A percentile compares a stretch with the other conserved stretches of the same genome.
Evolutionary conservation across 2,113 vertebrate genomes (phyloP).

Genomic region (Spilogale gracilis): DNA sequence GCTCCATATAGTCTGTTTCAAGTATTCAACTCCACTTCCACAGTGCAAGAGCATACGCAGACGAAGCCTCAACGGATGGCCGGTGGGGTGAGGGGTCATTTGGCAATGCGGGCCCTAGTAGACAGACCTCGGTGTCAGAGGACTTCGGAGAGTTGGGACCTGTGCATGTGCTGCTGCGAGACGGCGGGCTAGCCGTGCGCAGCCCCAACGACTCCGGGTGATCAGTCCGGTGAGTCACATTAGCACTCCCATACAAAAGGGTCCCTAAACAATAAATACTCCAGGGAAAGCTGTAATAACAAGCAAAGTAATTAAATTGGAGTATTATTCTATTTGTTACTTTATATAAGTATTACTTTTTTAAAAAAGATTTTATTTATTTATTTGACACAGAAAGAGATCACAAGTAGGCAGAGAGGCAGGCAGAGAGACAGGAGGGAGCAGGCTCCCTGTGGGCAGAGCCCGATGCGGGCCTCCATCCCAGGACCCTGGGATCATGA

Average conservation of each 20-base stretch:
- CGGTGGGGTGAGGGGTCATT: accelerated
- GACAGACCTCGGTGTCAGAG: neutral
- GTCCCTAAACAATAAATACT: neutral
- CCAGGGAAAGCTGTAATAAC: neutral
- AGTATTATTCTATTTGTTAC: neutral
- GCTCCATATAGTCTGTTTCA: neutral
- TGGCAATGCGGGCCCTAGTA: accelerated
- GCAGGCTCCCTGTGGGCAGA: too few relatives aligned
- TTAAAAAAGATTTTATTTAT: neutral
- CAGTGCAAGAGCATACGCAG: neutral
- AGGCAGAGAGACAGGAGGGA: too few relatives aligned
- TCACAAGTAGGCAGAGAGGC: too few relatives aligned
- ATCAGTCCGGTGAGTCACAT: neutral
- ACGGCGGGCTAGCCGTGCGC: neutral
- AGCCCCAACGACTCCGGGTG: neutral
- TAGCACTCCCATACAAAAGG: neutral
- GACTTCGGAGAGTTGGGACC: neutral
- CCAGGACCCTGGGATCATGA: too few relatives aligned
- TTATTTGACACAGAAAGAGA: too few relatives aligned
- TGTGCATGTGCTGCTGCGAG: neutral
- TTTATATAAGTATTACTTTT: neutral
- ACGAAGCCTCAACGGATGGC: too few relatives aligned
- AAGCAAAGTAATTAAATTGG: neutral
- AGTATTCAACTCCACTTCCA: neutral
- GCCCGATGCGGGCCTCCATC: too few relatives aligned